These are phyloP conservation scores for Ericerus pela DNA, from an alignment of 1,140 invertebrate genomes.

Conservation along the genomic window DNA sequence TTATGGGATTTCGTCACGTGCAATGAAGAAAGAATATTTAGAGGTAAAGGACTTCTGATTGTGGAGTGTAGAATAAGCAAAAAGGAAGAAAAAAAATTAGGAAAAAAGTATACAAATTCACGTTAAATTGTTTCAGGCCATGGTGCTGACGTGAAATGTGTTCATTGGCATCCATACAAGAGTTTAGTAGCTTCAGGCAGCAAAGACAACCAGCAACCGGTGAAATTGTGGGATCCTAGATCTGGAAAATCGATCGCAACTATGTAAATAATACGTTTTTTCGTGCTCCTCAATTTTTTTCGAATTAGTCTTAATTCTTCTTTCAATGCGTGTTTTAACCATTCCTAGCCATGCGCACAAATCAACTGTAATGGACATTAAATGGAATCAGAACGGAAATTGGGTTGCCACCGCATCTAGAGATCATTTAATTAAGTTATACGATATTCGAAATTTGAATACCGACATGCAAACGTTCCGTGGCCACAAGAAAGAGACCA, in stretches of 20 bases:
- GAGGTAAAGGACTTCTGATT: constrained; percentile 56
- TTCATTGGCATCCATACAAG: constrained; percentile 99
- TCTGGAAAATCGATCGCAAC: constrained; percentile 77
- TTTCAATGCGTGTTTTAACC: constrained; percentile 19
- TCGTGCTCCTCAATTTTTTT: not conserved
- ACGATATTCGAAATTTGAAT: constrained; percentile 88
- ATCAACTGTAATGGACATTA: constrained; percentile 96
- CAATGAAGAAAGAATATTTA: constrained; percentile 86
- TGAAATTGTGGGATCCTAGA: constrained; percentile 99
- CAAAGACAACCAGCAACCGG: constrained; percentile 98
- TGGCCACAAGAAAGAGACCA: constrained; percentile 97
- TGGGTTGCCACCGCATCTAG: constrained; percentile 97
- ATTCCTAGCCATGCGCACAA: constrained; percentile 93
- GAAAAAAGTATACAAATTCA: constrained; percentile 7
- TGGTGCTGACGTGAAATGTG: constrained; percentile 97
- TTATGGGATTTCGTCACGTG: constrained; percentile 98
- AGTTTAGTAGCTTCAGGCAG: constrained; percentile 92
- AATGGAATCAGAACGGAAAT: constrained; percentile 99
- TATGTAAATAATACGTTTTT: constrained; percentile 37
- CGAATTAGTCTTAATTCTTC: not conserved
- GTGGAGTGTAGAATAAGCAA: not conserved
- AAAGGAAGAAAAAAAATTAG: not conserved
- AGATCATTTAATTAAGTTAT: constrained; percentile 95
- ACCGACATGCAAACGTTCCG: constrained; percentile 92
- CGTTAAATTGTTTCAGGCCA: constrained; percentile 51